Conservation (phyloP, 2,888 invertebrate species). For the Drosophila prostipennis region DNA sequence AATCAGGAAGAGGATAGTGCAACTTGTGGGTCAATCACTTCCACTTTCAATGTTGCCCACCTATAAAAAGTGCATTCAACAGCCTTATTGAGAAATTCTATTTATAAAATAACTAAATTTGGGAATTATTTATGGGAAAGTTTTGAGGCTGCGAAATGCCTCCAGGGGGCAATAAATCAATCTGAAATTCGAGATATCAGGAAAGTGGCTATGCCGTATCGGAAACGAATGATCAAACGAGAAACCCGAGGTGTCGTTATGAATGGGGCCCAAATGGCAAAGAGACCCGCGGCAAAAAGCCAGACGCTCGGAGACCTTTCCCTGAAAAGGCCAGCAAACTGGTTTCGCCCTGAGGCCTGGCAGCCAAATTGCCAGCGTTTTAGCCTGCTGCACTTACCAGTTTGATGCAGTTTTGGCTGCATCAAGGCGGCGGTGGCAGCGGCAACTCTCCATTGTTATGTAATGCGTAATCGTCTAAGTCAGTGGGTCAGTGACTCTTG, state of each 20-base stretch:
- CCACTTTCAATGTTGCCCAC: neutral
- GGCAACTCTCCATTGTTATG: constrained; percentile 55
- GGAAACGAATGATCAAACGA: constrained; percentile 15
- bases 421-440: constrained; percentile 38
- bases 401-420: constrained; percentile 57
- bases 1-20: constrained; percentile 25
- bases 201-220: constrained; percentile 11
- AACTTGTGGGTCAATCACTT: neutral
- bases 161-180: constrained; percentile 23
- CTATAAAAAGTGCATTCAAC: neutral
- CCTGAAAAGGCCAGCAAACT: constrained; percentile 60
- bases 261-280: constrained; percentile 22
- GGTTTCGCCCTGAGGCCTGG: constrained; percentile 45
- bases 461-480: constrained; percentile 58
- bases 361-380: constrained; percentile 29
- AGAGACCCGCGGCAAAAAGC: constrained; percentile 19
- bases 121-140: neutral
- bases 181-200: constrained; percentile 20
- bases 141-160: neutral
- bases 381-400: constrained; percentile 29
- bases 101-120: neutral
- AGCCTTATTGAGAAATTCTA: neutral
- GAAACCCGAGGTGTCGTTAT: constrained; percentile 19
- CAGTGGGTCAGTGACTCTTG: constrained; percentile 75
- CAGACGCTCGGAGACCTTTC: constrained; percentile 45